Conservation (phyloP, 2,888 invertebrate species). For the Cabera pusaria region DNA sequence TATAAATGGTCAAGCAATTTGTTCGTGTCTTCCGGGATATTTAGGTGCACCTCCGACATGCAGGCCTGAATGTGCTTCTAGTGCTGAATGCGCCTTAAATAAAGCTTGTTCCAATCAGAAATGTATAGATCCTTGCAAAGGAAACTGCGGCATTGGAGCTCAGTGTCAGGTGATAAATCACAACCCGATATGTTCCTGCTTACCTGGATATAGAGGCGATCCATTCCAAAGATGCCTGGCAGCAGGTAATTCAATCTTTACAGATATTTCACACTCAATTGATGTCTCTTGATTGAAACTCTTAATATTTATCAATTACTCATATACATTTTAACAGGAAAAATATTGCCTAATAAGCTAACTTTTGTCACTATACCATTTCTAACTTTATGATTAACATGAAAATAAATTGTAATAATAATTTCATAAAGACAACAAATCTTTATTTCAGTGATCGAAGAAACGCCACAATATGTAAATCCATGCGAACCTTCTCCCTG, state of each 20-base stretch:
- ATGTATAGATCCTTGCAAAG: slow-evolving; percentile 89
- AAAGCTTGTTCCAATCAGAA: slow-evolving; percentile 88
- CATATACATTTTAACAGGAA: no score
- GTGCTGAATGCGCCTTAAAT: slow-evolving; percentile 86
- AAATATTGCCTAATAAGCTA: no score
- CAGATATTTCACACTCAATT: neutral
- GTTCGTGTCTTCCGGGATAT: slow-evolving; percentile 86
- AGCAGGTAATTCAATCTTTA: slow-evolving; percentile 69
- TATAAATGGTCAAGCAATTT: slow-evolving; percentile 87
- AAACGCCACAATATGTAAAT: slow-evolving; percentile 56
- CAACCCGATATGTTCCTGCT: slow-evolving; percentile 88
- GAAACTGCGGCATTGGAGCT: slow-evolving; percentile 88
- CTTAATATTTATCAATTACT: no score
- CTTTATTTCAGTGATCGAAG: slow-evolving; percentile 50
- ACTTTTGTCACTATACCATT: no score
- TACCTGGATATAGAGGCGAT: slow-evolving; percentile 86
- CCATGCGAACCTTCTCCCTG: slow-evolving; percentile 91
- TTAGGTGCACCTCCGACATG: slow-evolving; percentile 88
- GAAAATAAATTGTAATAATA: no score
- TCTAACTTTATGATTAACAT: no score
- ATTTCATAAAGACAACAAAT: no score
- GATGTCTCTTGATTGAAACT: no score
- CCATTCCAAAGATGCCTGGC: slow-evolving; percentile 87
- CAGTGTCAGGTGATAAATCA: slow-evolving; percentile 89
- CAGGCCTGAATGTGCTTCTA: slow-evolving; percentile 88